Evolutionary conservation across 2,888 invertebrate species (phyloP).

Genomic region (Agrochola macilenta): DNA sequence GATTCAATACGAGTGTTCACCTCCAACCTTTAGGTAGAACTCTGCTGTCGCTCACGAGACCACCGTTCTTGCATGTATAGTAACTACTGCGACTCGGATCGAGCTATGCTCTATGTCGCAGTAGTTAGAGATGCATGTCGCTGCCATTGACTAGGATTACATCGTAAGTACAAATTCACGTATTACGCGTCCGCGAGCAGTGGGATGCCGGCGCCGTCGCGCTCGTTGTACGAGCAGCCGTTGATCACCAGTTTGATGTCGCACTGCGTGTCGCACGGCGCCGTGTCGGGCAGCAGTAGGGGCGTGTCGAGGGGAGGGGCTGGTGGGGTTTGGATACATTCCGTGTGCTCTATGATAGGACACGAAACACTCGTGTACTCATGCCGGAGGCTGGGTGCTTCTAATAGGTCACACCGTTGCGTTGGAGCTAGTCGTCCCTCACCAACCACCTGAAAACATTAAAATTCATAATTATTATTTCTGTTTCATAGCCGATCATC

Average conservation of each 20-base stretch:
- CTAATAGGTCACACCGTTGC: constrained; percentile 86
- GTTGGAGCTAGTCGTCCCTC: constrained; percentile 90
- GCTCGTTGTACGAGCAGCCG: constrained; percentile 79
- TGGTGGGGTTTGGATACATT: constrained; percentile 61
- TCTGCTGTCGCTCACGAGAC: constrained; percentile 11
- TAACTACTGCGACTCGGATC: constrained; percentile 34
- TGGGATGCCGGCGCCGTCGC: constrained; percentile 83
- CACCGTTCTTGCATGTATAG: constrained; percentile 34
- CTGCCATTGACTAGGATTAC: constrained; percentile 75
- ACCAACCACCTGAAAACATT: constrained; percentile 86
- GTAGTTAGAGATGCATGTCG: constrained; percentile 56
- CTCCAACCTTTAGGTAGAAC: constrained; percentile 48
- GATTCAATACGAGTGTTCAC: background rate
- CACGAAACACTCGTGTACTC: constrained; percentile 92
- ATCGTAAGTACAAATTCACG: constrained; percentile 63
- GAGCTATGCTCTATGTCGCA: constrained; percentile 59
- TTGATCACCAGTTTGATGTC: constrained; percentile 86
- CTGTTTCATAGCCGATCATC: background rate
- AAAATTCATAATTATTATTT: background rate
- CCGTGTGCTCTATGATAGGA: constrained; percentile 92
- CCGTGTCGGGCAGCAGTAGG: constrained; percentile 69
- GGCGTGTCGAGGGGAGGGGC: constrained; percentile 35
- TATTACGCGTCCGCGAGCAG: constrained; percentile 82
- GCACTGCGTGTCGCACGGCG: constrained; percentile 66
- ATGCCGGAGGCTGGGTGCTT: constrained; percentile 87